Conservation (phyloP, 37 sponge, comb jelly and placozoan genomes). For the Ianthella basta region DNA sequence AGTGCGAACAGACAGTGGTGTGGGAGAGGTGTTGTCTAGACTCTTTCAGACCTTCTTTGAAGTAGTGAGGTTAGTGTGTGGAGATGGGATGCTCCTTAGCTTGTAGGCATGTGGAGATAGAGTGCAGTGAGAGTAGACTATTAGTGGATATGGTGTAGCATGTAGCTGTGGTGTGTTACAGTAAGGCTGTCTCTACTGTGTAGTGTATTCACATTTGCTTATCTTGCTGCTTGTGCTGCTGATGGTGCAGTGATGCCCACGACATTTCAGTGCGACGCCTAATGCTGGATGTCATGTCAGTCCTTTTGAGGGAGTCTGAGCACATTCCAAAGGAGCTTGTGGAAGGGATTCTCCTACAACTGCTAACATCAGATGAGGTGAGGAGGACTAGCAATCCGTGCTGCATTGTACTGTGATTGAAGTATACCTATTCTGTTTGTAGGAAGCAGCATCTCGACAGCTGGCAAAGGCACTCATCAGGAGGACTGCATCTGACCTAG, state of each 20-base stretch:
- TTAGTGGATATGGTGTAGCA: too few species aligned
- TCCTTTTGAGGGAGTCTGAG: slow-evolving; percentile 77
- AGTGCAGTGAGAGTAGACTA: too few species aligned
- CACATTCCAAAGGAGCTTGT: slow-evolving; percentile 71
- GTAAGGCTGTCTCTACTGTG: not conserved
- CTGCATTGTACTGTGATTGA: too few species aligned
- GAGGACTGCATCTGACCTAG: slow-evolving; percentile 69
- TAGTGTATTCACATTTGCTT: not conserved
- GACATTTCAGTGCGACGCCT: slow-evolving; percentile 62
- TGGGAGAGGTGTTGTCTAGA: slow-evolving; percentile 59
- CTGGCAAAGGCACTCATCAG: slow-evolving; percentile 74
- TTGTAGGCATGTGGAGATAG: not conserved
- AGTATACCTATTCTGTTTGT: too few species aligned
- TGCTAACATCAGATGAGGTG: slow-evolving; percentile 61
- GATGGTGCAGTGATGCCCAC: slow-evolving; percentile 56
- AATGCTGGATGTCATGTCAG: slow-evolving; percentile 69
- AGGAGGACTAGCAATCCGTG: not conserved
- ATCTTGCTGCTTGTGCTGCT: not conserved
- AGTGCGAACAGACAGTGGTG: slow-evolving; percentile 64
- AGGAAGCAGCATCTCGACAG: not conserved
- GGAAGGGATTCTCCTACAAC: slow-evolving; percentile 58
- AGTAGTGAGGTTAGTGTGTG: slow-evolving; percentile 58
- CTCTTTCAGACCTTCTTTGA: slow-evolving; percentile 78
- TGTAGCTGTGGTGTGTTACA: not conserved
- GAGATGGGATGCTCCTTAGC: too few species aligned